phyloP scores from a whole-genome alignment of 2,113 vertebrate species.

The Albula goreensis region DNA sequence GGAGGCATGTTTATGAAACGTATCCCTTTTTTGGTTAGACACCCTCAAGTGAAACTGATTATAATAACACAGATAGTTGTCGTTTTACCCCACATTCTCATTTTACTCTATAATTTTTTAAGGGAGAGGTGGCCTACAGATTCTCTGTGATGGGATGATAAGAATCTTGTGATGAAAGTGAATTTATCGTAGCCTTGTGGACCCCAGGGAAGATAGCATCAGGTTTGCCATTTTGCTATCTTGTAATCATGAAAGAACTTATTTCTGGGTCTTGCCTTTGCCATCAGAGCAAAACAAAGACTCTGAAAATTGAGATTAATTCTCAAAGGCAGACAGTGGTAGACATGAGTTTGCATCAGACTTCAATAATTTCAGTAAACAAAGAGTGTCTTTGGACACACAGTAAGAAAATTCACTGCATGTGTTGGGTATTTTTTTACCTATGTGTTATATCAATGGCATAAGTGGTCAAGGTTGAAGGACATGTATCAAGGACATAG shows the following conservation, averaged over 20 bases:
- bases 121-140: background rate
- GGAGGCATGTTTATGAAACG: background rate
- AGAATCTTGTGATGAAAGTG: slow-evolving; percentile 35
- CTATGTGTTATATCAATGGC: too few species aligned
- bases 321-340: background rate
- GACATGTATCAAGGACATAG: background rate
- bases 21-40: slow-evolving; percentile 35
- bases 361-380: background rate
- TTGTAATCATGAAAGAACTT: slow-evolving; percentile 31
- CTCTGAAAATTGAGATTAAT: background rate
- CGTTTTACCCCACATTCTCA: slow-evolving; percentile 37
- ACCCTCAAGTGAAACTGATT: slow-evolving; percentile 42
- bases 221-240: slow-evolving; percentile 38
- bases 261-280: slow-evolving; percentile 23
- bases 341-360: background rate
- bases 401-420: background rate
- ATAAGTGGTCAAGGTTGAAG: background rate
- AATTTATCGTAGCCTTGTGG: slow-evolving; percentile 29
- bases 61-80: slow-evolving; percentile 55
- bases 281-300: slow-evolving; percentile 26
- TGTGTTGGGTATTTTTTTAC: background rate
- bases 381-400: background rate
- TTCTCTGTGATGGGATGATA: slow-evolving; percentile 31
- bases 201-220: slow-evolving; percentile 27
- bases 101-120: slow-evolving; percentile 34